Conservation (phyloP, 2,797 vertebrate species). For the Sebastes steindachneri region DNA sequence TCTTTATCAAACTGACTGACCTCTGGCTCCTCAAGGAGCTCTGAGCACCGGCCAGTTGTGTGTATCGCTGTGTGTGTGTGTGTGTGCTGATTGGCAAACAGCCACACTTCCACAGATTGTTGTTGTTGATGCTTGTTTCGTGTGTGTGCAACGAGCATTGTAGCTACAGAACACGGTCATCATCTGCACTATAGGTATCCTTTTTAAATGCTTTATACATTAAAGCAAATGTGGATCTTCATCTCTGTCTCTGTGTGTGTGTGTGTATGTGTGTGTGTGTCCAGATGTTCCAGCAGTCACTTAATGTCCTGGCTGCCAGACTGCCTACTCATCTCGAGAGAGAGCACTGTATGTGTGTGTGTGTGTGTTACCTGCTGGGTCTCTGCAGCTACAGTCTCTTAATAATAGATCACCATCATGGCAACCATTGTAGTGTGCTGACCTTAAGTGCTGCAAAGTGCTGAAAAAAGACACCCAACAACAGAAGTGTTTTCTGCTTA, state of each 20-base stretch:
- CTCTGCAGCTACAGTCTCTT: constrained; percentile 53
- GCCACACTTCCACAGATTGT: constrained; percentile 15
- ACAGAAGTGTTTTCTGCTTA: constrained; percentile 22
- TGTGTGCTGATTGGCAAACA: constrained; percentile 20
- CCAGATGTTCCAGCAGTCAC: constrained; percentile 43
- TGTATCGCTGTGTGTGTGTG: not conserved
- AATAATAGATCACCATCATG: constrained; percentile 68
- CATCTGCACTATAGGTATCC: not conserved
- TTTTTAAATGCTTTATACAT: constrained; percentile 1
- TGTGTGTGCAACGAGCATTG: not conserved
- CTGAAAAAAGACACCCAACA: constrained; percentile 37
- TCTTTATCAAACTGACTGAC: constrained; percentile 77
- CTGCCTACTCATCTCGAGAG: constrained; percentile 43
- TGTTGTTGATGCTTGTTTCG: constrained; percentile 4
- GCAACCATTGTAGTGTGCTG: constrained; percentile 45
- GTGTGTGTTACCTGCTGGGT: constrained; percentile 11
- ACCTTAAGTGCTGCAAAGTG: constrained; percentile 69
- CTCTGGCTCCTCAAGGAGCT: constrained; percentile 64
- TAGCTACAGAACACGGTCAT: not conserved
- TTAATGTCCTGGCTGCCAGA: constrained; percentile 49
- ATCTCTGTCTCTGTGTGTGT: not conserved
- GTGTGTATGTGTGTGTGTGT: not conserved
- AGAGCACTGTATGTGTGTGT: not conserved
- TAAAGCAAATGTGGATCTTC: not conserved
- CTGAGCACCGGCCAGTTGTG: constrained; percentile 14